Percentiles rank a stretch among this genome's conserved stretches.
These are phyloP conservation scores for Nasua narica DNA, from an alignment of 2,797 vertebrate genomes.

Conservation along the genomic window DNA sequence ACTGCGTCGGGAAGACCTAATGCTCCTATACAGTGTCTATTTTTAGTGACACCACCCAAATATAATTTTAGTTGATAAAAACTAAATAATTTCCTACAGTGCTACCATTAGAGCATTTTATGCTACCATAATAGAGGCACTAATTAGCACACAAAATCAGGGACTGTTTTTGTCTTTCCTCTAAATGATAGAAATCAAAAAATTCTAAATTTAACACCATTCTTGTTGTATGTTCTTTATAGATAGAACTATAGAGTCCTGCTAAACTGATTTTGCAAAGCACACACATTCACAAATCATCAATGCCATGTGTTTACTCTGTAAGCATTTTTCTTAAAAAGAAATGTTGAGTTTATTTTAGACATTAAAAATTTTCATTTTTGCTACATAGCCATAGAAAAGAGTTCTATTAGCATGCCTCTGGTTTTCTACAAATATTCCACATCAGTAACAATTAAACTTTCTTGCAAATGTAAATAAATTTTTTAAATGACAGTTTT, in stretches of 20 bases:
- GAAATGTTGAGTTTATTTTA: not conserved
- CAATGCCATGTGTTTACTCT: not conserved
- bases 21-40: not conserved
- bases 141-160: not conserved
- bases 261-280: not conserved
- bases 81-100: not conserved
- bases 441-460: not conserved
- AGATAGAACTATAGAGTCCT: not conserved
- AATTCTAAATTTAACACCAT: not conserved
- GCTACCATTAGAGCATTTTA: not conserved
- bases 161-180: not conserved
- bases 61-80: not conserved
- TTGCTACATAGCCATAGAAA: not conserved
- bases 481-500: not conserved
- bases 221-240: not conserved
- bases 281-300: not conserved
- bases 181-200: not conserved
- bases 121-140: not conserved
- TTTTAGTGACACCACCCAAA: not conserved
- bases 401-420: not conserved
- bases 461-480: not conserved
- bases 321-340: not conserved
- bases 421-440: not conserved
- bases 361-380: not conserved
- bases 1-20: not conserved